phyloP scores from a whole-genome alignment of 2,888 invertebrate species.

The Artemia sinica region DNA sequence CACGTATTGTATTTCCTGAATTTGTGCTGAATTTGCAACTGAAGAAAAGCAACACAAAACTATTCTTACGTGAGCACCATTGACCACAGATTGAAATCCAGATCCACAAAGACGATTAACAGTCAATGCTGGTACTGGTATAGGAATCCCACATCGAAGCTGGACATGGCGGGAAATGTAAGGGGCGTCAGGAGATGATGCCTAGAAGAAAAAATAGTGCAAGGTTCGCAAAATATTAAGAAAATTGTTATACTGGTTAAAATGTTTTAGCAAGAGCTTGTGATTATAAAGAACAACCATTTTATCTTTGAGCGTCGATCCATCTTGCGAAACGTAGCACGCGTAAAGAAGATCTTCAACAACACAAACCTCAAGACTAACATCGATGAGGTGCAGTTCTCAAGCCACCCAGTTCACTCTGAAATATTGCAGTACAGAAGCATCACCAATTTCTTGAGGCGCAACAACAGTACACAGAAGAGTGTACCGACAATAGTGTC shows the following conservation, averaged over 20 bases:
- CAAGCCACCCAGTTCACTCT: too few relatives aligned
- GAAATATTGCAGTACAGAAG: too few relatives aligned
- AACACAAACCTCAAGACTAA: too few relatives aligned
- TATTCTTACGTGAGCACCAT: conserved; percentile 57
- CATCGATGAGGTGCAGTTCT: too few relatives aligned
- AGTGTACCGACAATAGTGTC: too few relatives aligned
- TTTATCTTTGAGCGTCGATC: not conserved
- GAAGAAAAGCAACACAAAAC: not conserved
- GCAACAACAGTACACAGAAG: too few relatives aligned
- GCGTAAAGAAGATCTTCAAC: too few relatives aligned
- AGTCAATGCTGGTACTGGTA: conserved; percentile 62
- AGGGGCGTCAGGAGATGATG: conserved; percentile 59
- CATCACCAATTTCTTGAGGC: too few relatives aligned
- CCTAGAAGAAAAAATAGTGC: conserved; percentile 35
- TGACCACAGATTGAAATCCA: conserved; percentile 86
- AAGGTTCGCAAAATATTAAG: conserved; percentile 13
- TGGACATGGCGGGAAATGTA: conserved; percentile 75
- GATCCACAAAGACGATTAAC: conserved; percentile 92
- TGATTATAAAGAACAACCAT: conserved; percentile 11
- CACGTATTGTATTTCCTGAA: not conserved
- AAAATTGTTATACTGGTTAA: not conserved
- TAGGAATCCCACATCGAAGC: conserved; percentile 64
- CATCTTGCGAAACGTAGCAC: too few relatives aligned
- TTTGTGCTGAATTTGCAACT: not conserved
- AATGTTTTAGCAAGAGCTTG: not conserved